A percentile compares a stretch with the other conserved stretches of the same genome.
phyloP scores from a whole-genome alignment of 2,113 vertebrate genomes.

The Calidris pugnax region DNA sequence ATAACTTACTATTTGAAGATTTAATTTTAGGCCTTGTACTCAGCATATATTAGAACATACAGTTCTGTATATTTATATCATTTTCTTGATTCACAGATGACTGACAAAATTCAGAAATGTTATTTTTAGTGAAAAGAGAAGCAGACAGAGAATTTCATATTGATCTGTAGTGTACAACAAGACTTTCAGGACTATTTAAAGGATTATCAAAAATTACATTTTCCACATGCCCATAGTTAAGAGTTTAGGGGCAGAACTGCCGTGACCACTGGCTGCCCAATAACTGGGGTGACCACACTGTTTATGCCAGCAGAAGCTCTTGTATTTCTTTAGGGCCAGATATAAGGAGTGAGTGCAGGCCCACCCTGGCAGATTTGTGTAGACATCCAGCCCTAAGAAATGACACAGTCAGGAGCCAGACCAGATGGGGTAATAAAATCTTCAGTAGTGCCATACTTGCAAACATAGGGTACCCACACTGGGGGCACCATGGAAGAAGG shows the following conservation, averaged over 20 bases:
- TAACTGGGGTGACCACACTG: neutral
- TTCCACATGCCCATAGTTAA: neutral
- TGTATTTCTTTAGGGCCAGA: neutral
- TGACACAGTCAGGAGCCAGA: neutral
- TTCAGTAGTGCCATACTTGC: neutral
- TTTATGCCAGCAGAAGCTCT: neutral
- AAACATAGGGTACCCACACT: neutral
- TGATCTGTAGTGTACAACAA: neutral
- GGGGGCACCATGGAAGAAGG: neutral
- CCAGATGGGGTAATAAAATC: neutral
- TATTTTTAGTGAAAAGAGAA: slow-evolving; percentile 14
- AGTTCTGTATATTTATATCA: slow-evolving; percentile 30
- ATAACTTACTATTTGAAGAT: slow-evolving; percentile 17
- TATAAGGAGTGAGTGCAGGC: neutral
- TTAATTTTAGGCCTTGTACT: slow-evolving; percentile 33
- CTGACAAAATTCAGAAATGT: neutral
- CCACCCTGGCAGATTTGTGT: neutral
- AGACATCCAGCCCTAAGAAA: neutral
- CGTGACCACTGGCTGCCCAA: neutral
- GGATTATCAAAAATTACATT: neutral
- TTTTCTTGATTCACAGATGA: slow-evolving; percentile 43
- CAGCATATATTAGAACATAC: slow-evolving; percentile 41
- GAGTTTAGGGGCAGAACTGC: neutral
- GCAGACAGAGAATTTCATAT: neutral
- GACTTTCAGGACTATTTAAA: neutral